Evolutionary conservation across 2,797 vertebrate species (phyloP).

Genomic region (Myotis pilosus): DNA sequence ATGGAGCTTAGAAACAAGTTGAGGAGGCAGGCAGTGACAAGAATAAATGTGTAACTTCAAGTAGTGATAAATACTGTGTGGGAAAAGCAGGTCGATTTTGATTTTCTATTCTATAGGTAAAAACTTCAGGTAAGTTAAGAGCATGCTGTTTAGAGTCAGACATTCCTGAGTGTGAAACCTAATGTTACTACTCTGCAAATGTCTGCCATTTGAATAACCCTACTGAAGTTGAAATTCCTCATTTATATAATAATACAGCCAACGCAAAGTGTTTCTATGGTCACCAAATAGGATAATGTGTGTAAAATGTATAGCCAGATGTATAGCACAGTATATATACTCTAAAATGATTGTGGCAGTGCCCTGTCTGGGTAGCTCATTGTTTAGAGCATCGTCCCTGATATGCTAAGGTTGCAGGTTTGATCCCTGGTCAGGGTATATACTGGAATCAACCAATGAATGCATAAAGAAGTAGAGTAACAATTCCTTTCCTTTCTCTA

Average conservation of each 20-base stretch:
- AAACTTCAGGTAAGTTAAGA: neutral
- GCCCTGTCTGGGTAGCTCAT: too few species aligned
- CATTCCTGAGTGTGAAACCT: neutral
- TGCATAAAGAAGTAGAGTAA: too few species aligned
- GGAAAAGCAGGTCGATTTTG: neutral
- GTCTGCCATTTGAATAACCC: neutral
- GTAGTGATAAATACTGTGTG: neutral
- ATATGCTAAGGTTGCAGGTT: too few species aligned
- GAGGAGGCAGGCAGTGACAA: neutral
- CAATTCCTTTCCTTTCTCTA: too few species aligned
- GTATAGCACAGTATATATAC: neutral
- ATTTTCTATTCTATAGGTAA: neutral
- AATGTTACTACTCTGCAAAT: neutral
- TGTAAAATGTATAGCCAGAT: neutral
- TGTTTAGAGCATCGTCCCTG: too few species aligned
- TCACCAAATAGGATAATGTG: neutral
- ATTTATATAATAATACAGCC: neutral
- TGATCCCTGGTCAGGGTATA: too few species aligned
- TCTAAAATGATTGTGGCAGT: neutral
- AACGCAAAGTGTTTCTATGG: neutral
- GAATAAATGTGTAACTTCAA: neutral
- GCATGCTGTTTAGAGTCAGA: neutral
- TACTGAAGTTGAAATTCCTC: neutral
- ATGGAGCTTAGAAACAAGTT: neutral
- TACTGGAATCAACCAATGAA: too few species aligned